Evolutionary conservation across 1,140 invertebrate genomes (phyloP).

Genomic region (Tribolium madens): DNA sequence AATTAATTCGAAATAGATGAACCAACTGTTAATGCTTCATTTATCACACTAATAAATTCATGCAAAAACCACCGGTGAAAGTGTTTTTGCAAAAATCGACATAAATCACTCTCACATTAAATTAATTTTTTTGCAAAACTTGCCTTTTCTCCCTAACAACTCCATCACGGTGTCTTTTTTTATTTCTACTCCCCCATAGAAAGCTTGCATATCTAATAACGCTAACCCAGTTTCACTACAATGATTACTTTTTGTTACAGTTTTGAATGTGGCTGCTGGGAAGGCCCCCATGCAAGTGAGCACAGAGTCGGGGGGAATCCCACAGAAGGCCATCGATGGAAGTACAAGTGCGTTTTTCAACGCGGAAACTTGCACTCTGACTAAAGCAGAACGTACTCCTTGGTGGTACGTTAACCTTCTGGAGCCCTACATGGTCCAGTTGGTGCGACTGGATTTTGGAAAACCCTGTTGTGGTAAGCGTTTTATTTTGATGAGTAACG

Average conservation of each 20-base stretch:
- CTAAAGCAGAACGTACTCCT: constrained; percentile 82
- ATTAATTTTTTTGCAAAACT: neutral
- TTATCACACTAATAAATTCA: constrained; percentile 1
- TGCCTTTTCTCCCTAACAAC: too few species aligned
- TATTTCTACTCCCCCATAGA: constrained; percentile 18
- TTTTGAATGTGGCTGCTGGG: constrained; percentile 94
- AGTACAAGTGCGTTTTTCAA: constrained; percentile 87
- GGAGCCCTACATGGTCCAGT: constrained; percentile 95
- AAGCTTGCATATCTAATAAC: constrained; percentile 32
- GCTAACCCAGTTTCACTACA: constrained; percentile 11
- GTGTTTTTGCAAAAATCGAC: neutral
- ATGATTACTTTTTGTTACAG: constrained; percentile 70
- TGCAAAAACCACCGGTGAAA: neutral
- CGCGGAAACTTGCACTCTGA: constrained; percentile 87
- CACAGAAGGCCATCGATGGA: constrained; percentile 92
- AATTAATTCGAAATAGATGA: constrained; percentile 15
- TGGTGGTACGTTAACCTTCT: constrained; percentile 98
- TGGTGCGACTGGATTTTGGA: constrained; percentile 92
- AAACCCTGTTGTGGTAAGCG: constrained; percentile 90
- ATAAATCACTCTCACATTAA: neutral
- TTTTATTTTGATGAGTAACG: constrained; percentile 14
- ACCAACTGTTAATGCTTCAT: neutral
- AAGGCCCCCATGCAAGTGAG: constrained; percentile 96
- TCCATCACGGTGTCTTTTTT: too few species aligned
- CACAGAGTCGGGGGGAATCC: constrained; percentile 84